A percentile compares a stretch with the other conserved stretches of the same genome.
Conservation (phyloP, 2,888 invertebrate genomes). For the Mythimna ferrago region DNA sequence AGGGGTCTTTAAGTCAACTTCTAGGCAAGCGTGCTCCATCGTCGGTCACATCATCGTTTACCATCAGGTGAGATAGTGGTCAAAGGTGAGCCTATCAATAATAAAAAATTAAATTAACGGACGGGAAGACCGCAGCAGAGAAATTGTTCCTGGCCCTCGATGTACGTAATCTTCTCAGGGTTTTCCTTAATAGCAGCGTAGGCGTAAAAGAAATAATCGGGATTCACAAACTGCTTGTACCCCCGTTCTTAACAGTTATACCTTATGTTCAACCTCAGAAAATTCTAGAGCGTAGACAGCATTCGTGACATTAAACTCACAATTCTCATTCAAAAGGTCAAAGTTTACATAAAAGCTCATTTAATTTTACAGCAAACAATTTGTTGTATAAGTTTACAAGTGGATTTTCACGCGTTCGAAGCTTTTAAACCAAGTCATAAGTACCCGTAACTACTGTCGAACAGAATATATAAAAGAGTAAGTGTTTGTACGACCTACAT, state of each 20-base stretch:
- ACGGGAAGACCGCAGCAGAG: too few species aligned
- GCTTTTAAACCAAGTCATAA: slow-evolving; percentile 17
- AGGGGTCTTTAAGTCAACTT: too few species aligned
- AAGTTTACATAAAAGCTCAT: slow-evolving; percentile 18
- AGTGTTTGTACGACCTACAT: slow-evolving; percentile 2
- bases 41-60: too few species aligned
- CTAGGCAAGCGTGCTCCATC: too few species aligned
- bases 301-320: slow-evolving; percentile 33
- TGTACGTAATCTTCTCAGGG: not conserved
- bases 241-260: slow-evolving; percentile 6
- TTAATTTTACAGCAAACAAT: slow-evolving; percentile 32
- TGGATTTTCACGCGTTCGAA: slow-evolving; percentile 16
- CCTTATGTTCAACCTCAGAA: not conserved
- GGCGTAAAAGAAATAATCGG: slow-evolving; percentile 9
- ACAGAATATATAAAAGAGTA: slow-evolving; percentile 17
- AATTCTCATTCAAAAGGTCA: slow-evolving; percentile 25
- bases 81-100: too few species aligned
- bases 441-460: slow-evolving; percentile 6
- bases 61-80: too few species aligned
- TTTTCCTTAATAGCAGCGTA: slow-evolving; percentile 6
- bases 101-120: too few species aligned
- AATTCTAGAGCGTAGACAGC: slow-evolving; percentile 34
- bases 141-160: too few species aligned
- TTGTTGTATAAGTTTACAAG: slow-evolving; percentile 30
- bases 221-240: slow-evolving; percentile 1